phyloP scores from a whole-genome alignment of 1,140 invertebrate species.

The Nephila pilipes region DNA sequence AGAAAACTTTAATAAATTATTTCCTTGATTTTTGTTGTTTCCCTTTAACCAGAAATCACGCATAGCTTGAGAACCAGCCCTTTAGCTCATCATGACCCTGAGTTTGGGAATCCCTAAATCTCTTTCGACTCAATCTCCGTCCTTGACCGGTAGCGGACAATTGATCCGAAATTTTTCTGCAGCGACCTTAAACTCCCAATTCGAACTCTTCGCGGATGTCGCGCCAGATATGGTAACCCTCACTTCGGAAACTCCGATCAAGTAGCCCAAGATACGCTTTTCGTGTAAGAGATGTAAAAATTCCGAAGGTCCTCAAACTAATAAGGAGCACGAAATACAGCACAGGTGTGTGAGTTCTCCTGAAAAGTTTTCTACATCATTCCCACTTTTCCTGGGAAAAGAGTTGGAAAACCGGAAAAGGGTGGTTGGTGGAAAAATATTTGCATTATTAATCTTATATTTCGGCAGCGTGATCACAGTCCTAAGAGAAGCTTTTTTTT shows the following conservation, averaged over 20 bases:
- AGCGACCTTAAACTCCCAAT: conserved; percentile 25
- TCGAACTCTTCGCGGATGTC: neutral
- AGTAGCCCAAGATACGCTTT: conserved; percentile 22
- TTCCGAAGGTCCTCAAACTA: conserved; percentile 52
- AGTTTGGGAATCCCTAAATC: conserved; percentile 7
- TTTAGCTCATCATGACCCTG: neutral
- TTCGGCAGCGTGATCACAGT: neutral
- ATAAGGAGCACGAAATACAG: conserved; percentile 40
- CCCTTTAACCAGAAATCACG: neutral
- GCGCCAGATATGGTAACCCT: conserved; percentile 6
- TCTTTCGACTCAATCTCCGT: neutral
- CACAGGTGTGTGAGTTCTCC: conserved; percentile 59
- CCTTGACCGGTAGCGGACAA: conserved; percentile 35
- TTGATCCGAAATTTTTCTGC: conserved; percentile 36
- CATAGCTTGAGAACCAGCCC: neutral
- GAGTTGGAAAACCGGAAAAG: conserved; percentile 16
- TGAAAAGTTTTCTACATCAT: conserved; percentile 41
- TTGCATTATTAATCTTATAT: conserved; percentile 14
- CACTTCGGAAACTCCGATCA: neutral
- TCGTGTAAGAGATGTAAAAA: conserved; percentile 48
- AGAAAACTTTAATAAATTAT: neutral
- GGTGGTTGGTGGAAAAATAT: neutral
- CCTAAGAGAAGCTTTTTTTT: neutral
- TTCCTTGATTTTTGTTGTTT: neutral
- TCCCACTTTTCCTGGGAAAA: neutral